Evolutionary conservation across 2,113 vertebrate species (phyloP).

Genomic region (Carlito syrichta): DNA sequence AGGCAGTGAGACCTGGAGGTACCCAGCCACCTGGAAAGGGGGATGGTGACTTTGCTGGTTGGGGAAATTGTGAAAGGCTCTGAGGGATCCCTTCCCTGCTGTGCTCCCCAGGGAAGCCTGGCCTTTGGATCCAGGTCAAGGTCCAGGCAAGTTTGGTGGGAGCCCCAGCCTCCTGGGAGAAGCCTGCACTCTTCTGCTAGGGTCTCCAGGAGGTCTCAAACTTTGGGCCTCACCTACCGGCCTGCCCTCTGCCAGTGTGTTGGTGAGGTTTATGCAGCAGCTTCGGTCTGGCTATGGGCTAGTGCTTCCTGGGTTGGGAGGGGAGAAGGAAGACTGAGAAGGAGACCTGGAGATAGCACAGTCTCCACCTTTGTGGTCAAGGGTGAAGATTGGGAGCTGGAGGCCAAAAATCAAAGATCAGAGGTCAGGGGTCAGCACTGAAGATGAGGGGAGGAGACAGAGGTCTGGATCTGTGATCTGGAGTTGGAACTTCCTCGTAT

Average conservation of each 20-base stretch:
- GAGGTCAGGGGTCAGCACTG: background rate
- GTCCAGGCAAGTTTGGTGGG: background rate
- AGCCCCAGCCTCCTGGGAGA: background rate
- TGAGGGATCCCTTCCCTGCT: background rate
- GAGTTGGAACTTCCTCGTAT: background rate
- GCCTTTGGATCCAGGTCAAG: background rate
- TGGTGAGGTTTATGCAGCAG: background rate
- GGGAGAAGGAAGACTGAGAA: background rate
- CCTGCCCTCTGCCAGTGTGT: background rate
- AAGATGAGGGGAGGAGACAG: background rate
- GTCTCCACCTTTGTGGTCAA: slow-evolving; percentile 13
- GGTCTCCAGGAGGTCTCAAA: background rate
- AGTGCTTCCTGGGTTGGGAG: background rate
- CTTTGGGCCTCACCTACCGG: background rate
- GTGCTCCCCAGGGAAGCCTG: background rate
- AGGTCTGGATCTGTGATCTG: background rate
- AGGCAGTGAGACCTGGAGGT: background rate
- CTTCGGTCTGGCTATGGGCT: background rate
- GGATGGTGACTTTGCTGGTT: background rate
- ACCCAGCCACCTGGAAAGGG: background rate
- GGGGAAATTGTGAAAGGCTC: background rate
- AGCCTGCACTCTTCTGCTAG: background rate
- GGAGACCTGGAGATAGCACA: background rate
- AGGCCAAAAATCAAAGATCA: background rate
- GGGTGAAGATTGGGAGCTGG: background rate